phyloP scores from a whole-genome alignment of 1,140 invertebrate species.

The Hylaeus volcanicus region DNA sequence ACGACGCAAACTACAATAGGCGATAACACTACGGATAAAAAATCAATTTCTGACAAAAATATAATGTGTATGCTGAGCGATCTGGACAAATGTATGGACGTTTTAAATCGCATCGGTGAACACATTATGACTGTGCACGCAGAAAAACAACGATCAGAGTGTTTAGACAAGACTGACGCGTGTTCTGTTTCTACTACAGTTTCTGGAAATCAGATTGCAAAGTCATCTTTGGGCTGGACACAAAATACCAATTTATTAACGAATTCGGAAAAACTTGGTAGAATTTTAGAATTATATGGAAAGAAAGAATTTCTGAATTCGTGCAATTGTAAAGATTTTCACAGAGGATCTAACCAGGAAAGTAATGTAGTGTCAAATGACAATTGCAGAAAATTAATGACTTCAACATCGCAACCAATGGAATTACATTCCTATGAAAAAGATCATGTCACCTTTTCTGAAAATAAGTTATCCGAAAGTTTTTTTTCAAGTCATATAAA shows the following conservation, averaged over 20 bases:
- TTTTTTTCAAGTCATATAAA: not conserved
- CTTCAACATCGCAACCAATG: slow-evolving; percentile 1
- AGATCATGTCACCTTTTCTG: not conserved
- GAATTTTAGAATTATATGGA: slow-evolving; percentile 10
- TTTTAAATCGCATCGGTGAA: slow-evolving; percentile 59
- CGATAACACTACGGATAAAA: slow-evolving; percentile 14
- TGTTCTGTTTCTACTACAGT: slow-evolving; percentile 59
- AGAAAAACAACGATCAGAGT: slow-evolving; percentile 31
- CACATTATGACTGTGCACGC: slow-evolving; percentile 48
- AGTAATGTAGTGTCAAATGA: not conserved
- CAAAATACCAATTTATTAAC: slow-evolving; percentile 40
- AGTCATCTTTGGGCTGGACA: slow-evolving; percentile 23
- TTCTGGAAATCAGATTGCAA: slow-evolving; percentile 39
- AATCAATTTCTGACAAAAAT: slow-evolving; percentile 30
- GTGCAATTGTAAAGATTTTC: slow-evolving; percentile 8
- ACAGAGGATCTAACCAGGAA: slow-evolving; percentile 5
- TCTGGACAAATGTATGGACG: slow-evolving; percentile 50
- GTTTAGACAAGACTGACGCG: slow-evolving; percentile 40
- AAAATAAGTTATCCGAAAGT: not conserved
- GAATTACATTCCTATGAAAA: slow-evolving; percentile 12
- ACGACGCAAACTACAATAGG: slow-evolving; percentile 20
- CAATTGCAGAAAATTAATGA: slow-evolving; percentile 6
- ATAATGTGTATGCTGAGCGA: slow-evolving; percentile 39
- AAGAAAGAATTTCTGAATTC: slow-evolving; percentile 30
- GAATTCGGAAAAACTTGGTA: slow-evolving; percentile 21